Conservation (phyloP, 2,888 invertebrate species). For the Phania funesta region DNA sequence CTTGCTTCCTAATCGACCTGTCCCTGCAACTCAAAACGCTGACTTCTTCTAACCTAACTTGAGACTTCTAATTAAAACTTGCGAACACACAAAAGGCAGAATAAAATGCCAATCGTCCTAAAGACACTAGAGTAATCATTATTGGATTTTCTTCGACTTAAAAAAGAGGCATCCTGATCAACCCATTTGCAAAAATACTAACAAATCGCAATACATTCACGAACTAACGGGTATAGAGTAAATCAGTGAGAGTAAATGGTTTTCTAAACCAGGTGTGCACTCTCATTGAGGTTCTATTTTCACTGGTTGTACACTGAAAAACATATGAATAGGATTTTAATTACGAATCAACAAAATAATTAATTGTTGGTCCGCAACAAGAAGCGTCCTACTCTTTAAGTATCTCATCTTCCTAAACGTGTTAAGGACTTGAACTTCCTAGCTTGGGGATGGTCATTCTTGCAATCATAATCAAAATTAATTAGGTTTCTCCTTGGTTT, state of each 20-base stretch:
- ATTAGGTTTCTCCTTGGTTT: neutral
- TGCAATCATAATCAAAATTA: neutral
- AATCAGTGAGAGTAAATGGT: neutral
- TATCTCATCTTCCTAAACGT: neutral
- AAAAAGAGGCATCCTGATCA: too few relatives aligned
- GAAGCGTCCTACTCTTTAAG: neutral
- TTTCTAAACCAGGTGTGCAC: slow-evolving; percentile 28
- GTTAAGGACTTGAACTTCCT: neutral
- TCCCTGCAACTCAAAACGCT: too few relatives aligned
- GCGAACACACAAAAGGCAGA: too few relatives aligned
- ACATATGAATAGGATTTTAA: neutral
- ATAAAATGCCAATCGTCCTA: too few relatives aligned
- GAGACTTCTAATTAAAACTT: too few relatives aligned
- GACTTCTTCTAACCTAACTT: too few relatives aligned
- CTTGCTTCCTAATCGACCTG: too few relatives aligned
- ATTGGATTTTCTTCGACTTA: too few relatives aligned
- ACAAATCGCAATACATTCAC: too few relatives aligned
- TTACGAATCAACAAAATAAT: neutral
- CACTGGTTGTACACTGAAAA: neutral
- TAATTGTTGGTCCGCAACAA: neutral
- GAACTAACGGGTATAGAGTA: neutral
- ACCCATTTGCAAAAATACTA: too few relatives aligned
- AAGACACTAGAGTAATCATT: too few relatives aligned
- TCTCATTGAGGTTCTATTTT: slow-evolving; percentile 22
- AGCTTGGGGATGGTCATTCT: neutral